Conservation (phyloP, 2,888 invertebrate species). For the Drosophila acutilabella region DNA sequence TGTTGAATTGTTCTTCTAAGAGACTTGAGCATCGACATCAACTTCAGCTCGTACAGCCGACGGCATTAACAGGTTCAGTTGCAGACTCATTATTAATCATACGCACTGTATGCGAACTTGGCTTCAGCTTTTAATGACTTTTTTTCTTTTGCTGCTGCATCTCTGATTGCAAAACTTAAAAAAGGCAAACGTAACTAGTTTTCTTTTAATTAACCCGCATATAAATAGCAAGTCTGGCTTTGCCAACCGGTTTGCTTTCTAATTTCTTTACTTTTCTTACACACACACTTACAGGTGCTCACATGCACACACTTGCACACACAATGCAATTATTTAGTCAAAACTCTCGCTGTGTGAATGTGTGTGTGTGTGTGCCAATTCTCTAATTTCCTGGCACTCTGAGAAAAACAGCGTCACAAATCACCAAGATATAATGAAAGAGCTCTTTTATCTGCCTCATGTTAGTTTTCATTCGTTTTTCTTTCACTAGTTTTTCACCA, state of each 20-base stretch:
- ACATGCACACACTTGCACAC: conserved; percentile 11
- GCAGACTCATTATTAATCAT: conserved; percentile 75
- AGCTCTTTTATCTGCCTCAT: conserved; percentile 14
- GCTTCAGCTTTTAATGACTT: conserved; percentile 72
- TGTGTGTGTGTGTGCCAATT: conserved; percentile 53
- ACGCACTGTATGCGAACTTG: conserved; percentile 62
- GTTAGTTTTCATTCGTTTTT: conserved; percentile 5
- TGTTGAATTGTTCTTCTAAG: conserved; percentile 3
- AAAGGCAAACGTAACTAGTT: conserved; percentile 69
- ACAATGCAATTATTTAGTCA: conserved; percentile 22
- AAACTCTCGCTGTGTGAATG: neutral
- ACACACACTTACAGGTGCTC: conserved; percentile 19
- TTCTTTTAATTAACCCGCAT: conserved; percentile 78
- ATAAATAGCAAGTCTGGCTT: conserved; percentile 66
- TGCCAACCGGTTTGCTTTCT: conserved; percentile 74
- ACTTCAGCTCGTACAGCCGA: neutral
- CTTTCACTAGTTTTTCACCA: conserved; percentile 12
- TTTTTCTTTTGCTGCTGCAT: conserved; percentile 33
- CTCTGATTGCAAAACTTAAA: conserved; percentile 27
- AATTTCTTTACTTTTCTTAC: conserved; percentile 71
- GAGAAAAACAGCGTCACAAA: conserved; percentile 65
- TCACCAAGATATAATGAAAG: conserved; percentile 58
- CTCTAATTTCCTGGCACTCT: conserved; percentile 64
- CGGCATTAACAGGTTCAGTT: neutral
- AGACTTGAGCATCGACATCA: neutral